Evolutionary conservation across 2,797 vertebrate species (phyloP).

Genomic region (Arctocebus calabarensis): DNA sequence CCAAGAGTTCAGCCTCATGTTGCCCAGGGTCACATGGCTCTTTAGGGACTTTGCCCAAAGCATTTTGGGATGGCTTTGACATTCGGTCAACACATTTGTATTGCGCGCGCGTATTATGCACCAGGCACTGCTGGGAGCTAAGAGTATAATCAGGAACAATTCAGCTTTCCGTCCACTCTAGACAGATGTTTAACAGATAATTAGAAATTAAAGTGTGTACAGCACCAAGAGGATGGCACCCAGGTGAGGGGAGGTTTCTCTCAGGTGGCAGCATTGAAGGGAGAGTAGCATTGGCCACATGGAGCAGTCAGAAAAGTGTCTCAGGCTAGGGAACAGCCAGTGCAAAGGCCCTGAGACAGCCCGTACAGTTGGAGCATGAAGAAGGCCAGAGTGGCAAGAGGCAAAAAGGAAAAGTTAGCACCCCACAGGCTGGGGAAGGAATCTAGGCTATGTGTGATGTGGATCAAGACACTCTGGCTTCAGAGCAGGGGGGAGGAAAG

Average conservation of each 20-base stretch:
- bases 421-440: no score
- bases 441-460: not conserved
- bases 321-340: not conserved
- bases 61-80: rapidly evolving
- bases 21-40: not conserved
- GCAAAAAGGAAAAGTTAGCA: no score
- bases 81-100: not conserved
- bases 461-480: not conserved
- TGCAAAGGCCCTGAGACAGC: not conserved
- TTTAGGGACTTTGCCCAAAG: rapidly evolving
- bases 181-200: not conserved
- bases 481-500: not conserved
- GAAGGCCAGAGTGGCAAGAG: not conserved
- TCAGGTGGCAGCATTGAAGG: not conserved
- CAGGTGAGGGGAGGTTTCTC: not conserved
- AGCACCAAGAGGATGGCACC: not conserved
- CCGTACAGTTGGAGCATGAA: not conserved
- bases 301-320: not conserved
- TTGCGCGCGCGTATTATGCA: rapidly evolving
- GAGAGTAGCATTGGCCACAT: rapidly evolving
- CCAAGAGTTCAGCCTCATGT: not conserved
- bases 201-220: not conserved
- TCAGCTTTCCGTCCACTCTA: not conserved
- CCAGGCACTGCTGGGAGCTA: not conserved
- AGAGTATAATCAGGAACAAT: not conserved